Percentiles rank a stretch among this genome's conserved stretches.
These are phyloP conservation scores for Sarcophaga rosellei DNA, from an alignment of 2,888 invertebrate genomes.

Conservation along the genomic window DNA sequence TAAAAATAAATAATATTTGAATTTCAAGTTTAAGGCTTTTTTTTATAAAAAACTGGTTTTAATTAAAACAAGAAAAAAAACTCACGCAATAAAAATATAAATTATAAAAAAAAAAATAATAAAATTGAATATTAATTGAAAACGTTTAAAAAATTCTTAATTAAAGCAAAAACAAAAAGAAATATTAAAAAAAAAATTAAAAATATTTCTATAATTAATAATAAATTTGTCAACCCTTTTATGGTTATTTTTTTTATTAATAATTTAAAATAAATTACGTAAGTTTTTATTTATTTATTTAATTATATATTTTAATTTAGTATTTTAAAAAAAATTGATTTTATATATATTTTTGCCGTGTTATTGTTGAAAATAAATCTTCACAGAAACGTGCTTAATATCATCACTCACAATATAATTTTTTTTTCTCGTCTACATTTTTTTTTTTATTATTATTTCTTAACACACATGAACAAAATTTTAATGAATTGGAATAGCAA, in stretches of 20 bases:
- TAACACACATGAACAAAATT: too few relatives aligned
- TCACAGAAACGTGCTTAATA: too few relatives aligned
- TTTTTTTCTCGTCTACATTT: too few relatives aligned
- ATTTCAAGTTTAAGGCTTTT: constrained; percentile 26
- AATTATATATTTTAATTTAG: too few relatives aligned
- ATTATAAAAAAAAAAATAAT: constrained; percentile 2
- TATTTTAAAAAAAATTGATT: too few relatives aligned
- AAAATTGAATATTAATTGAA: not conserved
- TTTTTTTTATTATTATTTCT: too few relatives aligned
- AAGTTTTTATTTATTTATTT: not conserved
- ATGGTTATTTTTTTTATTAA: not conserved
- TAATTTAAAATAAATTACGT: not conserved
- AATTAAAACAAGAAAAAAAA: constrained; percentile 10
- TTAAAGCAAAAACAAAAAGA: not conserved
- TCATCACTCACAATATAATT: too few relatives aligned
- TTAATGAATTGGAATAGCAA: too few relatives aligned
- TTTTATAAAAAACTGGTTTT: constrained; percentile 33
- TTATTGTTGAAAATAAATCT: too few relatives aligned
- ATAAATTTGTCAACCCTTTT: too few relatives aligned
- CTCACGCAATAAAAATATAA: not conserved
- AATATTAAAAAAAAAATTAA: not conserved
- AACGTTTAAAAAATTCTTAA: not conserved
- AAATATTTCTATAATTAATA: not conserved
- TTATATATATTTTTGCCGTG: too few relatives aligned
- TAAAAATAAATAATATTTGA: not conserved